Conservation (phyloP, 2,797 vertebrate genomes). For the Argyrosomus regius region DNA sequence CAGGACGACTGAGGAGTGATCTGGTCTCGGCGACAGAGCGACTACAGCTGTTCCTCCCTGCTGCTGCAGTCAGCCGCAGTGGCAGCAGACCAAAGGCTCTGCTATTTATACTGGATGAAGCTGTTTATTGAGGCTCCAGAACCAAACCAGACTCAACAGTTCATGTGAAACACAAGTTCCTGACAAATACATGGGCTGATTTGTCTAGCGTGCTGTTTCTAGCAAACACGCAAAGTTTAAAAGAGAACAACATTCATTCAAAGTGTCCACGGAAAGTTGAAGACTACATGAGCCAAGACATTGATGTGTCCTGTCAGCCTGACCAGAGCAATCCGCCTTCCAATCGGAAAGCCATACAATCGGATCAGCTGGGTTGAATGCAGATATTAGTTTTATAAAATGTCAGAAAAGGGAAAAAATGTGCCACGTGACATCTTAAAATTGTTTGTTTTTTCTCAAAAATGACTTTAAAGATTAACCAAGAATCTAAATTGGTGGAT, state of each 20-base stretch:
- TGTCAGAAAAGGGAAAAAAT: neutral
- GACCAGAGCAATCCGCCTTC: neutral
- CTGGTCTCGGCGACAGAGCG: conserved; percentile 62
- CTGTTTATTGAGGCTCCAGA: conserved; percentile 61
- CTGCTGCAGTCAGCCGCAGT: conserved; percentile 58
- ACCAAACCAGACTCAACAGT: conserved; percentile 51
- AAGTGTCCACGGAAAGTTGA: neutral
- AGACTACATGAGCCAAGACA: neutral
- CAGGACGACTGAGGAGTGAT: conserved; percentile 46
- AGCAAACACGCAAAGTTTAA: conserved; percentile 5
- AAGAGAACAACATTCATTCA: neutral
- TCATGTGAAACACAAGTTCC: conserved; percentile 38
- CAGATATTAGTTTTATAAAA: neutral
- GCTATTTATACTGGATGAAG: conserved; percentile 72
- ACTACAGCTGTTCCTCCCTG: conserved; percentile 72
- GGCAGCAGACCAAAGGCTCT: conserved; percentile 65
- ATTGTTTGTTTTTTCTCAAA: no score
- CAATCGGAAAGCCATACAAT: neutral
- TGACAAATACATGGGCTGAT: conserved; percentile 15
- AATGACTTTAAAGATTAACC: no score
- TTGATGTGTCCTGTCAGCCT: neutral
- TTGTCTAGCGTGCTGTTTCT: conserved; percentile 5
- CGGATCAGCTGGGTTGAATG: neutral
- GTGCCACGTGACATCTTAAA: neutral
- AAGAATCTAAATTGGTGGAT: neutral